Base-by-base conservation (phyloP, 2,797 vertebrate species). In the Lutjanus argentimaculatus region DNA sequence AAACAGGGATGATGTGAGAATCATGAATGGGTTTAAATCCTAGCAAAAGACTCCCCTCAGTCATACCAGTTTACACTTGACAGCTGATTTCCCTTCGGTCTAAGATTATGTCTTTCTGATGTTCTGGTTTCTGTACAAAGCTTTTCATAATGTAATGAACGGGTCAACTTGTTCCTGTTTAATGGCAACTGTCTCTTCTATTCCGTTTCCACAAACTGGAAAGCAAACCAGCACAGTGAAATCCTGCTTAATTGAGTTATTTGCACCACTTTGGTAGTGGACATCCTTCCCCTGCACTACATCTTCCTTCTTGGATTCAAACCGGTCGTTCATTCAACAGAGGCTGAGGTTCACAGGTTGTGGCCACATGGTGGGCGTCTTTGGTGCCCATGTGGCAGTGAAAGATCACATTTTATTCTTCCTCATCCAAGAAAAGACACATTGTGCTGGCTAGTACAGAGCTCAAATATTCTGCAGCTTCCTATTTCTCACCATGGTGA, bases 401-500 rank as follows among this genome's bases (percentile, higher is more conserved):
- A 84, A 84, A 84, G 69, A 75, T 83, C 84, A 80, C 77, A 59
- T 83, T 79, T 83, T 71, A 77, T 83, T 84, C 72, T 79, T 69
- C 46, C 53, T 56, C 58, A 46, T 75, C 57, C 58, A 48, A 75
- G 81, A 86, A 88, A 88, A 79, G 75, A 80, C 43, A 67, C 68
- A 74, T 90, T 92, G 79, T 90, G 53, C 75, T 9, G 7, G 21
- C n/a, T 49, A 45, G 46, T 16, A 12, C 3, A 21, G 53, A 77
- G 6, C 30, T 49, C 30, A 80, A 67, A 88, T 76, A 57, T 82
- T 83, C 57, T 63, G 19, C 45, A 49, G 76, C 68, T 70, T 73
- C 70, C 36, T 11, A 48, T 76, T 74, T 82, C 56, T 87, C 80
- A 89, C 86, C 79, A 85, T 90, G 84, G 88, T 75, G 87, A 92